phyloP scores from a whole-genome alignment of 1,140 invertebrate species.

The Heliothis subflexa region DNA sequence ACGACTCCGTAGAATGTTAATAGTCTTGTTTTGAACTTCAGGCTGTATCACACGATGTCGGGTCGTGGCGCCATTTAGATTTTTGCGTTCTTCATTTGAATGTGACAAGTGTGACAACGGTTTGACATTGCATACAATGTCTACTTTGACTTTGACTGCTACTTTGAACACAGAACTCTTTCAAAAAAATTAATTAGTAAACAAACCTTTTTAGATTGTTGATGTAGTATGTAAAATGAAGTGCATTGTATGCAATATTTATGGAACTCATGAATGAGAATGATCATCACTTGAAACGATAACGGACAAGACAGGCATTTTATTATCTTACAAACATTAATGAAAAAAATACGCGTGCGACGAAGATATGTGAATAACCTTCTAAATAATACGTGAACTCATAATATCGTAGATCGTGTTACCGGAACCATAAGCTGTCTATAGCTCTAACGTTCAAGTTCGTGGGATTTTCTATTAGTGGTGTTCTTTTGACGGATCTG shows the following conservation, averaged over 20 bases:
- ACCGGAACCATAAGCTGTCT: constrained; percentile 4
- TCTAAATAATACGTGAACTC: background rate
- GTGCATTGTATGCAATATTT: background rate
- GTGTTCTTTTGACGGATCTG: constrained; percentile 16
- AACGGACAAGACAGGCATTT: background rate
- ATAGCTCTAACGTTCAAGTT: background rate
- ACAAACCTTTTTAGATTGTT: background rate
- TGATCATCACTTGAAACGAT: background rate
- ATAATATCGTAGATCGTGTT: constrained; percentile 2
- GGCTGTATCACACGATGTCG: constrained; percentile 14
- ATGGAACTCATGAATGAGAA: background rate
- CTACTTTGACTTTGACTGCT: constrained; percentile 4
- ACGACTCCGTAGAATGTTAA: constrained; percentile 51
- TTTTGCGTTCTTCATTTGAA: constrained; percentile 25
- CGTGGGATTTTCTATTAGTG: constrained; percentile 27
- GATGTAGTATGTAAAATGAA: constrained; percentile 4
- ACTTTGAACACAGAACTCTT: background rate
- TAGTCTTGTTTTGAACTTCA: constrained; percentile 47
- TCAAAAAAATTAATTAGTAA: constrained; percentile 20
- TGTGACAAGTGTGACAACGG: constrained; percentile 6
- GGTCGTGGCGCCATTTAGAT: constrained; percentile 28
- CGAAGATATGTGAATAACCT: background rate
- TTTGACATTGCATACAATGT: constrained; percentile 15
- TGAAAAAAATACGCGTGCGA: background rate
- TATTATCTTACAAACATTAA: background rate